A percentile compares a stretch with the other conserved stretches of the same genome.
Conservation (phyloP, 2,888 invertebrate genomes). For the Doris montereyensis region DNA sequence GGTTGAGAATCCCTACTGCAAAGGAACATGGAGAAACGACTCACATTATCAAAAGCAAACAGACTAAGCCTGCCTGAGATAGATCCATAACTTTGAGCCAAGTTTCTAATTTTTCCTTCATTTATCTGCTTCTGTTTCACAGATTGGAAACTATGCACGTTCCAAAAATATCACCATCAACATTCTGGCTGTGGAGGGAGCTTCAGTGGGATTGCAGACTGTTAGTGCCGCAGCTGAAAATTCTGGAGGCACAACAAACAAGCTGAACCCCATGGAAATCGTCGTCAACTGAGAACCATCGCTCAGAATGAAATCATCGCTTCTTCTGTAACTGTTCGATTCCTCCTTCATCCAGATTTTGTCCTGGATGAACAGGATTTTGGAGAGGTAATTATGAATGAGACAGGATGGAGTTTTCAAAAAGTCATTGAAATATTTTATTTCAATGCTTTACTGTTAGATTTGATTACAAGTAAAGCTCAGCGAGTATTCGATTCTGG, state of each 20-base stretch:
- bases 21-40: too few species aligned
- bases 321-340: slow-evolving; percentile 58
- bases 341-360: slow-evolving; percentile 60
- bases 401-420: too few species aligned
- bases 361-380: slow-evolving; percentile 58
- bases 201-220: slow-evolving; percentile 51
- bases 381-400: slow-evolving; percentile 49
- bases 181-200: slow-evolving; percentile 62
- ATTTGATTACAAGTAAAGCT: too few species aligned
- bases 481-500: too few species aligned
- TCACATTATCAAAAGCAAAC: too few species aligned
- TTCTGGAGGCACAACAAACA: slow-evolving; percentile 62
- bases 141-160: slow-evolving; percentile 64
- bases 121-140: too few species aligned
- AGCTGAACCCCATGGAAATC: slow-evolving; percentile 64
- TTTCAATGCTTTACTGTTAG: too few species aligned
- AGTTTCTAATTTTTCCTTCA: too few species aligned
- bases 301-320: slow-evolving; percentile 66
- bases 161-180: slow-evolving; percentile 60
- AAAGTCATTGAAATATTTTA: too few species aligned
- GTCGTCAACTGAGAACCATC: slow-evolving; percentile 64
- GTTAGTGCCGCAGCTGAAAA: slow-evolving; percentile 56
- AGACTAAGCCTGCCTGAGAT: too few species aligned
- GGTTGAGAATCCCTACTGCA: too few species aligned
- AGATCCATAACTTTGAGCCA: too few species aligned